Base-by-base conservation (phyloP, 2,113 vertebrate genomes). In the Ptychochromis oligacanthus region DNA sequence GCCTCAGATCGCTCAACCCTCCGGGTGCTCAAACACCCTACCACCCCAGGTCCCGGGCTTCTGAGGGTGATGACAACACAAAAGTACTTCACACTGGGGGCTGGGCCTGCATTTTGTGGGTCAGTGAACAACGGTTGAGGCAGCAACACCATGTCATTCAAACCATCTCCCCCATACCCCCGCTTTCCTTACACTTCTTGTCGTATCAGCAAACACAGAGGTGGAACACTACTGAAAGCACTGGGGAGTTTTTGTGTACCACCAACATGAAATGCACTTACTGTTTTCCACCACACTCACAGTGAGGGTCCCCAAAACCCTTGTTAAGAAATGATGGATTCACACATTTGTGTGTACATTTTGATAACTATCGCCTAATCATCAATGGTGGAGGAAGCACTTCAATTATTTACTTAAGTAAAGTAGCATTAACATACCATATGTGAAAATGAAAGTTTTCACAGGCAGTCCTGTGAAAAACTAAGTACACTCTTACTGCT, bases 81-180 rank as follows among this genome's bases (percentile, higher is more conserved):
- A 96, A 96, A 92, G 94, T 91, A 82, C 88, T 93, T 94, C 92
- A 91, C 94, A 79, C 92, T 84, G 90, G 95, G 94, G 93, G 94
- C 88, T 93, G 94, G 89, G 90, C 76, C 61, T 75, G 90, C 74
- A 93, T 94, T 95, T 94, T 93, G 90, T 91, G 95, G 95, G 95
- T 96, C 95, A 95, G 79, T 82, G 93, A 94, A 88, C 91, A 93
- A 89, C 52, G 80, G 90, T 86, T 65, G 65, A 87, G 79, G 92
- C 92, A 91, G 91, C 92, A 90, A 90, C 84, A 86, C 86, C 85
- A 49, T 93, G 94, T 94, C 94, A 95, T 95, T 94, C 93, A 93
- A 80, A 84, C 74, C 81, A 14, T 57, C 40, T 76, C 82, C 81
- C 85, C 84, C 82, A 52, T 74, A 80, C 88, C 46, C 87, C 88